Conservation (phyloP, 1,140 invertebrate genomes). For the Pseudomyrmex cubaensis region DNA sequence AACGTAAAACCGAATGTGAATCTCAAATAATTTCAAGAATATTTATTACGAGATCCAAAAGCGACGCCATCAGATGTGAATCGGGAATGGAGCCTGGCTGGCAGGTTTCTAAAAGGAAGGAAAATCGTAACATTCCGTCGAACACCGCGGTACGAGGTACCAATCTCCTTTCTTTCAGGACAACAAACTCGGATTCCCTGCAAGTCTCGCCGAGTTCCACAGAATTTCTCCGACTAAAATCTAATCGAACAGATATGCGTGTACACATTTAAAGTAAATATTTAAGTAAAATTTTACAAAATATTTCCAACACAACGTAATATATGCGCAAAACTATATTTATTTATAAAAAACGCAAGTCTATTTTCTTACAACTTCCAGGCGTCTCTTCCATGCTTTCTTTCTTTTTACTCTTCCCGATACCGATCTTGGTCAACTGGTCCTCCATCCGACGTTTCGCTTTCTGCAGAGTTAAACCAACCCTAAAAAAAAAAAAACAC, state of each 20-base stretch:
- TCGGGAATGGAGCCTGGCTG: conserved; percentile 98
- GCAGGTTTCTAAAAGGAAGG: conserved; percentile 97
- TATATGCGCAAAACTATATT: background rate
- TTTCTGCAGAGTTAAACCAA: conserved; percentile 89
- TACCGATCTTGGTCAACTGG: conserved; percentile 92
- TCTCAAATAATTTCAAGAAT: background rate
- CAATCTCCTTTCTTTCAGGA: conserved; percentile 93
- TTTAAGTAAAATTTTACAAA: background rate
- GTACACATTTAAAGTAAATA: background rate
- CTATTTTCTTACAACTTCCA: conserved; percentile 89
- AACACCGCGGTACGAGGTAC: conserved; percentile 91
- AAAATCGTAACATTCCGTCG: conserved; percentile 93
- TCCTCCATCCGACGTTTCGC: conserved; percentile 94
- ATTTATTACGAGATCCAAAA: conserved; percentile 94
- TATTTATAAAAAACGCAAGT: background rate
- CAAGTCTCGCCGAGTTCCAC: conserved; percentile 91
- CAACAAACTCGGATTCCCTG: conserved; percentile 93
- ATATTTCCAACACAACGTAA: background rate
- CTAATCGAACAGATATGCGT: conserved; percentile 81
- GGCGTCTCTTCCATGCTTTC: conserved; percentile 93
- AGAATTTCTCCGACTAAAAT: conserved; percentile 93
- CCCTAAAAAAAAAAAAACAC: conserved; percentile 74
- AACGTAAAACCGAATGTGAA: background rate
- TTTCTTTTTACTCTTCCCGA: conserved; percentile 92
- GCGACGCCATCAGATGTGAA: conserved; percentile 96